Evolutionary conservation across 2,797 vertebrate genomes (phyloP), one percentile per base, ranked within the genome.

Genomic region (Balearica regulorum): DNA sequence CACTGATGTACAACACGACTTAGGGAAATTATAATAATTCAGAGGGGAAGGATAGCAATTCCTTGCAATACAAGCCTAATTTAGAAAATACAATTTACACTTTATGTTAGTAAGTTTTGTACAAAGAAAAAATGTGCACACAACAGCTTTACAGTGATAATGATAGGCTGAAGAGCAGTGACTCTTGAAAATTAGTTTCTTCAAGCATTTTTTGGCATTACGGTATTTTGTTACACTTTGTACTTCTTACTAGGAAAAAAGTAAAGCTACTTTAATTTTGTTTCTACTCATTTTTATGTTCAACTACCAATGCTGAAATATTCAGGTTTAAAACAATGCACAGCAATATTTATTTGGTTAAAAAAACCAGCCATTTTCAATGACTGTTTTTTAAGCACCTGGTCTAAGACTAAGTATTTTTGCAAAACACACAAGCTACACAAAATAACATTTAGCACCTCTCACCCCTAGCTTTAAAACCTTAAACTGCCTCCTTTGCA

Each of bases 21-120:
- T 99, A 15, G 99, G 99, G 84, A 99, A 99, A 98, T 99, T 99
- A 98, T 99, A 99, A 95, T 99, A 99, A 98, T 99, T 99, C 94
- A 99, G 98, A 46, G 99, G 99, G 51, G 99, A 99, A 79, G 99
- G 99, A 97, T 99, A 99, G 97, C 99, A 99, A 96, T 99, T 99
- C 97, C 99, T 98, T 71, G 99, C 99, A 96, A 98, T 98, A 92
- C 99, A 99, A 82, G 99, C 99, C 99, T 99, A 95, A 72, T 97
- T 58, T 26, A 97, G 71, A 96, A 87, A 87, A 94, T 1, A 83
- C 5, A 78, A 75, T 83, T 88, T 73, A 96, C 25, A 86, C 10
- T 81, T 86, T 41, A 62, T 11, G 49, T 78, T 29, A 89, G 3
- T 31, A 83, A 72, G n/a, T 22, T 73, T 43, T 35, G 35, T 31